A percentile compares a stretch with the other conserved stretches of the same genome.
phyloP scores from a whole-genome alignment of 1,140 invertebrate species.

The Ptiloglossa arizonensis region DNA sequence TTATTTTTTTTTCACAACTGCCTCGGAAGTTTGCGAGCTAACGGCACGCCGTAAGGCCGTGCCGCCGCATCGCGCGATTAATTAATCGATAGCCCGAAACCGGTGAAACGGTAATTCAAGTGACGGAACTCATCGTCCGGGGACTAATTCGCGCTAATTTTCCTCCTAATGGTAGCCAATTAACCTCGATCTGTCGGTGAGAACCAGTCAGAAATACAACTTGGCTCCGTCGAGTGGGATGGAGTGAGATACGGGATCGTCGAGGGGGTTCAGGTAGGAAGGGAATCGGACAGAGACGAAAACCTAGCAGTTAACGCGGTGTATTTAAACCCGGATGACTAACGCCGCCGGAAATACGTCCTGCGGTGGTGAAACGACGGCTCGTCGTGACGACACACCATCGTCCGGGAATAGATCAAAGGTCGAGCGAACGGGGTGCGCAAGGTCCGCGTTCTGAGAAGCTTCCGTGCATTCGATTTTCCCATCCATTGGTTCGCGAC shows the following conservation, averaged over 20 bases:
- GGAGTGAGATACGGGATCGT: slow-evolving; percentile 7
- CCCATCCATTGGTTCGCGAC: not conserved
- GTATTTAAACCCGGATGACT: slow-evolving; percentile 65
- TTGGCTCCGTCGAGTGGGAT: slow-evolving; percentile 32
- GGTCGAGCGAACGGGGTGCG: slow-evolving; percentile 62
- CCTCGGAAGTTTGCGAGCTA: not conserved
- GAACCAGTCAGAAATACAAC: slow-evolving; percentile 64
- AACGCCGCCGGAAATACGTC: slow-evolving; percentile 67
- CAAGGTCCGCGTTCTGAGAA: slow-evolving; percentile 38
- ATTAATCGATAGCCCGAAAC: slow-evolving; percentile 52
- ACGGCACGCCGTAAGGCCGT: no score
- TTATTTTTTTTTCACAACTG: no score
- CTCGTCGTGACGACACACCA: slow-evolving; percentile 53
- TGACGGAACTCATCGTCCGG: slow-evolving; percentile 37
- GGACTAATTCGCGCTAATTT: slow-evolving; percentile 59
- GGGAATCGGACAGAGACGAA: slow-evolving; percentile 28
- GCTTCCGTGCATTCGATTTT: slow-evolving; percentile 5
- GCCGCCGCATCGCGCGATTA: slow-evolving; percentile 38
- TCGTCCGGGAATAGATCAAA: slow-evolving; percentile 75
- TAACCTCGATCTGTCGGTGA: slow-evolving; percentile 63
- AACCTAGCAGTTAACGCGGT: slow-evolving; percentile 45
- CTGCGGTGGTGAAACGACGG: slow-evolving; percentile 53
- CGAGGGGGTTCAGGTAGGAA: not conserved
- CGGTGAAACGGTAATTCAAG: not conserved
- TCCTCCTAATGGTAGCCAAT: slow-evolving; percentile 62